Conservation (phyloP, 2,888 invertebrate genomes). For the Nemoura dubitans region DNA sequence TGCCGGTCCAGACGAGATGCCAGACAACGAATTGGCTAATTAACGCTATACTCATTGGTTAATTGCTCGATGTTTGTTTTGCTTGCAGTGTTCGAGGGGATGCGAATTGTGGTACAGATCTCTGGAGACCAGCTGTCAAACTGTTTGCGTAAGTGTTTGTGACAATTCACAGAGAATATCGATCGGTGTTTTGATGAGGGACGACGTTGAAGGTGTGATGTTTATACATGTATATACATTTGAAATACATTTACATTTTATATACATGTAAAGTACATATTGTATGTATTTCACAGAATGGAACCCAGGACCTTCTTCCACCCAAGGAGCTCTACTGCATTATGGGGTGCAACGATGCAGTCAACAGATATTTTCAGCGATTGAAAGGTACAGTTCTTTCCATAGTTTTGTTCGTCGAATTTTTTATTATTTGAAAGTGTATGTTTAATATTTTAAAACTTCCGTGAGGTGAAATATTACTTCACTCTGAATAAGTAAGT, state of each 20-base stretch:
- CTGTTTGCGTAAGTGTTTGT: constrained; percentile 79
- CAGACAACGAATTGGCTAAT: constrained; percentile 14
- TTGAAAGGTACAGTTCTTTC: constrained; percentile 67
- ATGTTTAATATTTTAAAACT: not conserved
- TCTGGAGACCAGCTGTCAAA: constrained; percentile 78
- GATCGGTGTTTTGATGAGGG: not conserved
- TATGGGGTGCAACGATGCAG: constrained; percentile 83
- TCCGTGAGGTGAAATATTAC: not conserved
- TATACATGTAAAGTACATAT: too few relatives aligned
- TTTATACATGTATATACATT: too few relatives aligned
- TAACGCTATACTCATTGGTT: not conserved
- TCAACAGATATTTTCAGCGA: constrained; percentile 77
- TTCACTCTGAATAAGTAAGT: not conserved
- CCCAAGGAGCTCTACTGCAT: constrained; percentile 80
- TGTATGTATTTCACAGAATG: constrained; percentile 69
- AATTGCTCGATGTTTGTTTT: constrained; percentile 52
- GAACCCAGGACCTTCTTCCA: constrained; percentile 72
- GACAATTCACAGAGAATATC: not conserved
- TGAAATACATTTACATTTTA: too few relatives aligned
- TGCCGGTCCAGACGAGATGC: not conserved
- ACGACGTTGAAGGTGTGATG: not conserved
- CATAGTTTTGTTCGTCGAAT: not conserved
- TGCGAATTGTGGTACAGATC: constrained; percentile 83
- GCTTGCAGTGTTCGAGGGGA: constrained; percentile 80
- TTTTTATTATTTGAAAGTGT: not conserved